These are phyloP conservation scores for Eledona agricola DNA, from an alignment of 2,888 invertebrate species.

Conservation along the genomic window DNA sequence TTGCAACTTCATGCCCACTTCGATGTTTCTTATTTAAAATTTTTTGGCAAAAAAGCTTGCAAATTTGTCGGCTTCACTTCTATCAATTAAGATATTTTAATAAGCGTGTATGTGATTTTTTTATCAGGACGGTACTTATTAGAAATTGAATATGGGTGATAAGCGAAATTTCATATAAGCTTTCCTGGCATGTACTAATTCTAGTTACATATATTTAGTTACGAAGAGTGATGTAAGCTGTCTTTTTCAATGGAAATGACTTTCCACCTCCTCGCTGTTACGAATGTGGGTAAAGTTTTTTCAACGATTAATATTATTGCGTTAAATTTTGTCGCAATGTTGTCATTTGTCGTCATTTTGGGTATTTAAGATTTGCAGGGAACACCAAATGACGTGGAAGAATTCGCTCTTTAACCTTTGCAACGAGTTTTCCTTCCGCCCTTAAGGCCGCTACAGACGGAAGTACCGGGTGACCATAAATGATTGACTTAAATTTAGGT, in stretches of 20 bases:
- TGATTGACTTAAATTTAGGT: no score
- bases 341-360: conserved; percentile 31
- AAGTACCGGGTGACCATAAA: no score
- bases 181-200: conserved; percentile 23
- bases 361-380: conserved; percentile 35
- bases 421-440: conserved; percentile 23
- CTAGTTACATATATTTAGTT: no score
- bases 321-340: conserved; percentile 36
- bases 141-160: conserved; percentile 28
- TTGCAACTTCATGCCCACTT: no score
- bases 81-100: conserved; percentile 18
- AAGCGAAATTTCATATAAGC: conserved; percentile 28
- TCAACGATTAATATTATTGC: conserved; percentile 35
- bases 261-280: conserved; percentile 36
- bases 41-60: conserved; percentile 6
- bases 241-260: conserved; percentile 29
- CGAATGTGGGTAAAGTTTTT: conserved; percentile 35
- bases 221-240: conserved; percentile 32
- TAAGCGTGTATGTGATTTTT: conserved; percentile 17
- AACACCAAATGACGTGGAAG: conserved; percentile 35
- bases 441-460: conserved; percentile 25
- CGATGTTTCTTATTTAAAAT: no score
- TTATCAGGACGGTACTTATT: conserved; percentile 15
- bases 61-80: conserved; percentile 19
- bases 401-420: conserved; percentile 29